phyloP scores from a whole-genome alignment of 1,140 invertebrate species.

The Atta cephalotes region DNA sequence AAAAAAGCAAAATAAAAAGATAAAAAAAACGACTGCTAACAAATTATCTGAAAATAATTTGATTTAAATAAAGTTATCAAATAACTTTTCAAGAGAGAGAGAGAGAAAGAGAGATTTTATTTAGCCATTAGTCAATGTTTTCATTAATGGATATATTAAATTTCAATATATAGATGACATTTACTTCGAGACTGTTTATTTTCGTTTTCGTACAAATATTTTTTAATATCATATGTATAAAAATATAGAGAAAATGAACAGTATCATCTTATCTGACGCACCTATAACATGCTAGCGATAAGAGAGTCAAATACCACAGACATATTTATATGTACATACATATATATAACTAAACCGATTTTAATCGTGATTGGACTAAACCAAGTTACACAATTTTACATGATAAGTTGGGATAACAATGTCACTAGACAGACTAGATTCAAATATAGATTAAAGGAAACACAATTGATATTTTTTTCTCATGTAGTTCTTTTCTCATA shows the following conservation, averaged over 20 bases:
- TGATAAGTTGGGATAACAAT: background rate
- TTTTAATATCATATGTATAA: background rate
- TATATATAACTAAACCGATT: background rate
- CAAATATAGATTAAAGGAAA: background rate
- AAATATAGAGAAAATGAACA: background rate
- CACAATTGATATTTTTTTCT: background rate
- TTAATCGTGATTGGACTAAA: constrained; percentile 7
- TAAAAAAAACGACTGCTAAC: background rate
- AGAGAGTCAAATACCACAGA: constrained; percentile 10
- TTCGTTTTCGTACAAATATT: background rate
- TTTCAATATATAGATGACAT: background rate
- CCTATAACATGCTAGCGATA: constrained; percentile 3
- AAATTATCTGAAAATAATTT: constrained; percentile 31
- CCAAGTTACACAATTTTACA: background rate
- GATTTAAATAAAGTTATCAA: constrained; percentile 21
- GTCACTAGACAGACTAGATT: background rate
- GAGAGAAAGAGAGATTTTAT: background rate
- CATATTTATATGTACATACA: constrained; percentile 25
- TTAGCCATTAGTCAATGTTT: background rate
- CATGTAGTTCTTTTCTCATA: background rate
- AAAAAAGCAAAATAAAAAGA: background rate
- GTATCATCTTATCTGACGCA: constrained; percentile 8
- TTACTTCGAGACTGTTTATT: background rate
- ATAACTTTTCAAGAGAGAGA: background rate
- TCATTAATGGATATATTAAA: constrained; percentile 11